Base-by-base conservation (phyloP, 2,888 invertebrate genomes). In the Eupithecia inturbata region DNA sequence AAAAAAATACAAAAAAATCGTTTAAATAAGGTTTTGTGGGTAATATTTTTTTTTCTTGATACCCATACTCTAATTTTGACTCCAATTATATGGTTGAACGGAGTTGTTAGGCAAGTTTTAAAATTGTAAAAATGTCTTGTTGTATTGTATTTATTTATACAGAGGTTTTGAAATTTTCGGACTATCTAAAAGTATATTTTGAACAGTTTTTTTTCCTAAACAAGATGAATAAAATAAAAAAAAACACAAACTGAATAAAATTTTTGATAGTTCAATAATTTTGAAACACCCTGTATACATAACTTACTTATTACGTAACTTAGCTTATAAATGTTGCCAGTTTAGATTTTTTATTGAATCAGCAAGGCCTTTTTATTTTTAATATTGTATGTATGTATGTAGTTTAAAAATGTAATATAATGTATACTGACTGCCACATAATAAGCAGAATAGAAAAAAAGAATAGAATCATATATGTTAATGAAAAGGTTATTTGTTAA, bases 351-450 rank as follows among this genome's bases (percentile, higher is more conserved):
- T 68, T 71, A 57, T 71, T 71, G 60, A 68, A 57, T 33, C 60
- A 63, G 57, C 70, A 75, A 78, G 80, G 77, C 77, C 76, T 80
- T 80, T 79, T 79, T 76, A 49, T 69, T 74, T 41, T 45, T 7
- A 19, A 71, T 78, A 75, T 73, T 62, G 36, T 36, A 36, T 36
- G 62, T 80, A 79, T 75, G 69, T 78, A 80, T 78, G 69, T 80
- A 80, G 80, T 68, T 22, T 76, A 70, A 77, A 78, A 76, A 77
- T 81, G 82, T 84, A 83, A 57, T 75, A 84, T 82, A 82, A 79
- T 77, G 72, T 76, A 83, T 82, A 85, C 85, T 86, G 85, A 85
- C 85, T 86, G 85, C 86, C 85, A 85, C 79, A 62, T 77, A 69
- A 78, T 82, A 80, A 81, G 78, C 76, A 78, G 77, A 79, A 78